Evolutionary conservation across 2,888 invertebrate species (phyloP), one percentile per base, ranked within the genome.

Genomic region (Tuberolachnus salignus): DNA sequence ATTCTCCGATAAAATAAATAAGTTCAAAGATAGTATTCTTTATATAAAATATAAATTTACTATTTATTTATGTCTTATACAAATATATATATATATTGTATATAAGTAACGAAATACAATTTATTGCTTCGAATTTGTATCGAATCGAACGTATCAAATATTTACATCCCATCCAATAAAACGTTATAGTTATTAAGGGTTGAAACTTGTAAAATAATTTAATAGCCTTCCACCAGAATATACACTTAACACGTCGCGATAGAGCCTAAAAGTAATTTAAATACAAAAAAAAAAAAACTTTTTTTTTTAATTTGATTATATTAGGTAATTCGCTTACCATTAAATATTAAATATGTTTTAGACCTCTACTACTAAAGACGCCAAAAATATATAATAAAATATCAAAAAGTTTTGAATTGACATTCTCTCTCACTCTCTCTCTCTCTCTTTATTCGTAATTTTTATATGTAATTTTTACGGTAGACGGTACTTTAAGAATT

Each of bases 331-430:
- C n/a, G n/a, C n/a, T n/a, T n/a, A n/a, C n/a, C n/a, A n/a, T n/a
- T n/a, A n/a, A n/a, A n/a, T n/a, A n/a, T n/a, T n/a, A n/a, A n/a
- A n/a, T n/a, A n/a, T n/a, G n/a, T n/a, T n/a, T n/a, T n/a, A n/a
- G n/a, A n/a, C n/a, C n/a, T n/a, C n/a, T n/a, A 16, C 51, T 63
- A 63, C 34, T 53, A 13, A 63, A 73, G 34, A 73, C 23, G 63
- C 21, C 63, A 53, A 73, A 73, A 73, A 73, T 73, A 21, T 63
- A 63, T 53, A 42, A 73, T 21, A 72, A n/a, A n/a, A 72, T 72
- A 72, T 72, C 26, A 63, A 63, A 55, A 42, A 51, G 42, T 63
- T 73, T 63, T 44, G 51, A 42, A 73, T 63, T 53, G 42, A 63
- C 73, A 73, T 73, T 73, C 63, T 73, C 8, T n/a, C n/a, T n/a